phyloP scores from a whole-genome alignment of 2,113 vertebrate species.

The Eretmodus cyanostictus region DNA sequence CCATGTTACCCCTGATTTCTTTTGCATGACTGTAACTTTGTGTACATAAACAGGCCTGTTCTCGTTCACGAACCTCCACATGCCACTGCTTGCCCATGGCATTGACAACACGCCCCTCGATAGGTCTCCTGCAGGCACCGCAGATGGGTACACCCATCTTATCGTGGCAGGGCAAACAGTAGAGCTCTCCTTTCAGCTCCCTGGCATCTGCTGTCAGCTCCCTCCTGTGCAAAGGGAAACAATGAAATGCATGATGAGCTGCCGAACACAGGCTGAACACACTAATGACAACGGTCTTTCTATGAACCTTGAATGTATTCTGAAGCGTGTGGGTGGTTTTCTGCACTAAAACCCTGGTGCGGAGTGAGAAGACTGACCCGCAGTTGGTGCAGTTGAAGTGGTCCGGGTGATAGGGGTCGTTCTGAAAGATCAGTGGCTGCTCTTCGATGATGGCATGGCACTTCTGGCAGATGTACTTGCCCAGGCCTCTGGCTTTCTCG shows the following conservation, averaged over 20 bases:
- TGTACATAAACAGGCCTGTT: background rate
- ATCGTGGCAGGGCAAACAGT: slow-evolving; percentile 95
- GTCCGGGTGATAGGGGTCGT: slow-evolving; percentile 97
- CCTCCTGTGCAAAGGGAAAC: slow-evolving; percentile 73
- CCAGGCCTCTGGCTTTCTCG: slow-evolving; percentile 94
- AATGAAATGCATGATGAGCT: background rate
- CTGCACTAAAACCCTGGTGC: background rate
- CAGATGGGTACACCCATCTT: slow-evolving; percentile 99
- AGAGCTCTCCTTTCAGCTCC: slow-evolving; percentile 95
- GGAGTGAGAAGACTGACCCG: slow-evolving; percentile 71
- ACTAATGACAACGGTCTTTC: background rate
- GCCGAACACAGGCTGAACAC: background rate
- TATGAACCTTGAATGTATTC: background rate
- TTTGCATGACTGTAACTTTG: background rate
- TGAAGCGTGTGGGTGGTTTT: background rate
- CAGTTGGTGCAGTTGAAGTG: slow-evolving; percentile 99
- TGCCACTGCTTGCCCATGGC: slow-evolving; percentile 99
- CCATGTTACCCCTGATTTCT: background rate
- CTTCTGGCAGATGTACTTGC: slow-evolving; percentile 98
- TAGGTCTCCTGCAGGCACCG: slow-evolving; percentile 92
- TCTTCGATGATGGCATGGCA: slow-evolving; percentile 98
- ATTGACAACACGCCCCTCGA: slow-evolving; percentile 96
- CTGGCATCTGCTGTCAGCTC: slow-evolving; percentile 94
- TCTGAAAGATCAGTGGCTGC: slow-evolving; percentile 95
- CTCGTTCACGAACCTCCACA: slow-evolving; percentile 81